Evolutionary conservation across 2,888 invertebrate species (phyloP).

Genomic region (Himalopsyche japonica): DNA sequence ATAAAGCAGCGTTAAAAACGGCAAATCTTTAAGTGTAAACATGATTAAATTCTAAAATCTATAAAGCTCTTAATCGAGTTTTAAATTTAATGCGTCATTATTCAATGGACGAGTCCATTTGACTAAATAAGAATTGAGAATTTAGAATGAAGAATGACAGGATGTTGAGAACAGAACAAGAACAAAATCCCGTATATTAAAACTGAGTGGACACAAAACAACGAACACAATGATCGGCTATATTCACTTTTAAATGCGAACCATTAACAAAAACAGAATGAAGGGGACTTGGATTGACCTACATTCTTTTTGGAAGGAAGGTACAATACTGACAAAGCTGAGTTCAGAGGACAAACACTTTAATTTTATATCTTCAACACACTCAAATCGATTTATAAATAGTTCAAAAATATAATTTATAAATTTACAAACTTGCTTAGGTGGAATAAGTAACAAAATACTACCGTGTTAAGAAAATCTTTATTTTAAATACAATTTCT

Average conservation of each 20-base stretch:
- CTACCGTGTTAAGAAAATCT: no score
- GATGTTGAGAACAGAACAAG: conserved; percentile 9
- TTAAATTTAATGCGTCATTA: not conserved
- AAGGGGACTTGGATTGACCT: conserved; percentile 18
- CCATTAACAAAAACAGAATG: conserved; percentile 20
- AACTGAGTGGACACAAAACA: conserved; percentile 8
- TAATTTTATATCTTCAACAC: no score
- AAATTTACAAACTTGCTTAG: no score
- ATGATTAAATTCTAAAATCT: not conserved
- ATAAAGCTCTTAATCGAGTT: not conserved
- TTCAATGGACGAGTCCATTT: not conserved
- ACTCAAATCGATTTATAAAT: no score
- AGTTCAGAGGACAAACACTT: not conserved
- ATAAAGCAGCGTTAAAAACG: no score
- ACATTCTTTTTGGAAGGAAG: not conserved
- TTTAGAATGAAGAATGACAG: conserved; percentile 14
- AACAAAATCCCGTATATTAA: conserved; percentile 5
- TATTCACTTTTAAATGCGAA: conserved; percentile 5
- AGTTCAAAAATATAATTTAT: no score
- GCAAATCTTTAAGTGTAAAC: no score
- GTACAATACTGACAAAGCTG: not conserved
- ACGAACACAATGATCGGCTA: not conserved
- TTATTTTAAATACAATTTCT: no score
- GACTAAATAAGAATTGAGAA: not conserved
- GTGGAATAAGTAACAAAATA: no score